A percentile compares a stretch with the other conserved stretches of the same genome.
Evolutionary conservation across 2,113 vertebrate species (phyloP).

Genomic region (Oreocharis arfaki): DNA sequence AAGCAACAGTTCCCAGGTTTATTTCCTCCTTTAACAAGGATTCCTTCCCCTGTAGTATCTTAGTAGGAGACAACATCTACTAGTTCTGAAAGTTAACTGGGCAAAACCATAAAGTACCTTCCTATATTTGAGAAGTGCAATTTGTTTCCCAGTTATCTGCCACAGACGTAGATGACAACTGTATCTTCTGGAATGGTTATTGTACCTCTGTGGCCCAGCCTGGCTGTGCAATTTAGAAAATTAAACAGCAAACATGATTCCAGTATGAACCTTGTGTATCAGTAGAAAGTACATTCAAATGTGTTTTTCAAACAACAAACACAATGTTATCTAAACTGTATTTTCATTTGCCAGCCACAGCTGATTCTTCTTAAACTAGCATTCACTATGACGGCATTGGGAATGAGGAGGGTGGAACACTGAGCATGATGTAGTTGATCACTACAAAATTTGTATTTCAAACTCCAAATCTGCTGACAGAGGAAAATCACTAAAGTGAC

Average conservation of each 20-base stretch:
- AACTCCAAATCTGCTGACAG: constrained; percentile 22
- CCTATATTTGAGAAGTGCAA: neutral
- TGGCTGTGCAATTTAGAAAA: neutral
- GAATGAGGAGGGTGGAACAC: neutral
- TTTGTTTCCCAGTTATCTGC: neutral
- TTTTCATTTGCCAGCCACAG: neutral
- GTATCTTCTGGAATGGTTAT: neutral
- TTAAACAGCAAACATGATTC: neutral
- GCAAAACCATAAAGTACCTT: neutral
- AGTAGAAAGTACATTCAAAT: neutral
- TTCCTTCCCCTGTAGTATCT: neutral
- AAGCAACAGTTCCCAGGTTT: neutral
- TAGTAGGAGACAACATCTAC: neutral
- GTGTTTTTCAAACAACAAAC: neutral
- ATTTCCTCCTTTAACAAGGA: neutral
- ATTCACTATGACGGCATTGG: neutral
- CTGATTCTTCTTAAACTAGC: neutral
- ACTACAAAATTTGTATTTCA: neutral
- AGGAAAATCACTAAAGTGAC: neutral
- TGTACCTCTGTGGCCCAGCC: neutral
- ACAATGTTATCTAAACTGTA: neutral
- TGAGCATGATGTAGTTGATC: neutral
- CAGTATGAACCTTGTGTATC: neutral
- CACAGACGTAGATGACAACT: neutral
- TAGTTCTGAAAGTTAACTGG: neutral